phyloP scores from a whole-genome alignment of 2,797 vertebrate genomes.

The Phoeniculus purpureus region DNA sequence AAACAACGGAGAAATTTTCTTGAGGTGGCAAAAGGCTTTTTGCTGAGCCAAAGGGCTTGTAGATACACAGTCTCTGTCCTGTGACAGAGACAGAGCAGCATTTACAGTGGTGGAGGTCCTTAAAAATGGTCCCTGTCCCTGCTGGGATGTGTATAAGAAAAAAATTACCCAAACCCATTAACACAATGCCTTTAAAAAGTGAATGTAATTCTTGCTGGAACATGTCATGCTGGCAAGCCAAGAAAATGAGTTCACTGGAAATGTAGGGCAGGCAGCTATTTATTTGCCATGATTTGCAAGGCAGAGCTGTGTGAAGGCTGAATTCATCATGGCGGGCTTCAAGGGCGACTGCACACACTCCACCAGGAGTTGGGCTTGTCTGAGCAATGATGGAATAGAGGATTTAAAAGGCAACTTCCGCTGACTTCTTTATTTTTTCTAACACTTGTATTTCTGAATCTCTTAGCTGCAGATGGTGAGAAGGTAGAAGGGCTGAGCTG shows the following conservation, averaged over 20 bases:
- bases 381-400: neutral
- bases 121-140: neutral
- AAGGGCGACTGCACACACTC: neutral
- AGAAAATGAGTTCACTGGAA: neutral
- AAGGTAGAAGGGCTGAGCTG: neutral
- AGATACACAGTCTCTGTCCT: neutral
- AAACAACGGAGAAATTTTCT: constrained; percentile 11
- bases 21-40: constrained; percentile 12
- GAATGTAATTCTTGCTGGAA: constrained; percentile 32
- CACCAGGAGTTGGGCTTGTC: neutral
- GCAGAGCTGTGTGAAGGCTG: neutral
- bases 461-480: neutral
- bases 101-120: neutral
- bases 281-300: neutral
- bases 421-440: neutral
- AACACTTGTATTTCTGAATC: neutral
- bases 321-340: neutral
- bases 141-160: neutral
- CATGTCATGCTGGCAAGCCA: neutral
- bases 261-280: neutral
- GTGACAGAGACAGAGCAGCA: neutral
- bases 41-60: neutral
- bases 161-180: neutral
- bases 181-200: neutral
- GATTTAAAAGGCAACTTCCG: constrained; percentile 14